Evolutionary conservation across 2,113 vertebrate genomes (phyloP).

Genomic region (Myodes glareolus): DNA sequence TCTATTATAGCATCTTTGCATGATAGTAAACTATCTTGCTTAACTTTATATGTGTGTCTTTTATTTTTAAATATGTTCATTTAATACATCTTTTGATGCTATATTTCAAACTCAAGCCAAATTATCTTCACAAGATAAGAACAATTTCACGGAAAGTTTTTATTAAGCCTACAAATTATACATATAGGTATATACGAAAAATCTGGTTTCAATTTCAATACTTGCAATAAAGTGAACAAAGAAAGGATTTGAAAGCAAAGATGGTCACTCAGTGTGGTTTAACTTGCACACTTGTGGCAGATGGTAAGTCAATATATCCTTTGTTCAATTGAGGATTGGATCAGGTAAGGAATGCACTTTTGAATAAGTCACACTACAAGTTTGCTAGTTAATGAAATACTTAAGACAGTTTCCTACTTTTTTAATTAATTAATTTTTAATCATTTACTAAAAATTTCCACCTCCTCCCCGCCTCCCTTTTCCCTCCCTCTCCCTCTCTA

Average conservation of each 20-base stretch:
- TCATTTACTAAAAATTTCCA: no score
- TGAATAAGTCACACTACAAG: conserved; percentile 55
- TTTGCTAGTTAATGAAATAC: conserved; percentile 47
- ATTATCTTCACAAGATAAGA: neutral
- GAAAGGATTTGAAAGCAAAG: neutral
- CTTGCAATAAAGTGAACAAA: neutral
- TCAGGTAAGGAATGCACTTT: conserved; percentile 31
- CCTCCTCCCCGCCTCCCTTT: no score
- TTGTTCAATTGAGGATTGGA: conserved; percentile 11
- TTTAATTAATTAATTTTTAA: no score
- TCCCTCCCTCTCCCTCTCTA: no score
- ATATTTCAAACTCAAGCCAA: neutral
- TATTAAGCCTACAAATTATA: neutral
- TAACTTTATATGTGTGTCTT: neutral
- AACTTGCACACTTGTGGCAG: neutral
- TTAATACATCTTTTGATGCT: neutral
- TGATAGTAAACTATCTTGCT: neutral
- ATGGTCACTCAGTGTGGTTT: neutral
- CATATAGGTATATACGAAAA: neutral
- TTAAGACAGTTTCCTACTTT: conserved; percentile 36
- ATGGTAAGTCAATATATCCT: conserved; percentile 15
- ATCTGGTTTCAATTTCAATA: neutral
- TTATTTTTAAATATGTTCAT: neutral
- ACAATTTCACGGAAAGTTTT: neutral
- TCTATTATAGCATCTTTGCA: neutral